A percentile compares a stretch with the other conserved stretches of the same genome.
These are phyloP conservation scores for Cryptoprocta ferox DNA, from an alignment of 2,797 vertebrate genomes.

Conservation along the genomic window DNA sequence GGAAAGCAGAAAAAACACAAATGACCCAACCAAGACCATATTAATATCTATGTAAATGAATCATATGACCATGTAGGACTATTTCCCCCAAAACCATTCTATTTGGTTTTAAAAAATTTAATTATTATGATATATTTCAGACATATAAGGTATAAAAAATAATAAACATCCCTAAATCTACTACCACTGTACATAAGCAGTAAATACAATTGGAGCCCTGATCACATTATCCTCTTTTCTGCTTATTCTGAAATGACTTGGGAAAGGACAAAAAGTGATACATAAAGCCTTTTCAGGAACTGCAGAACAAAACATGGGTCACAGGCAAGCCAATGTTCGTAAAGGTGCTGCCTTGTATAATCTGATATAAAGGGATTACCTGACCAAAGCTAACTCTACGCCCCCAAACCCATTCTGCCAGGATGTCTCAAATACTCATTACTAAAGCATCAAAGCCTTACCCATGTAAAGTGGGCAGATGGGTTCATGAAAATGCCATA, in stretches of 20 bases:
- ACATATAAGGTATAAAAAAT: neutral
- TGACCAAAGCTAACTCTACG: neutral
- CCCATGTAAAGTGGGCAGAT: neutral
- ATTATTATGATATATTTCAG: neutral
- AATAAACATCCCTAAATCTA: neutral
- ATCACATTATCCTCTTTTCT: neutral
- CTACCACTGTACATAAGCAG: neutral
- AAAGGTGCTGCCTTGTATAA: neutral
- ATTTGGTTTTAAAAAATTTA: neutral
- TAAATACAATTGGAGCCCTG: neutral
- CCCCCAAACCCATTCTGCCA: neutral
- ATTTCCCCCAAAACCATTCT: neutral
- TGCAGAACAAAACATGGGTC: neutral
- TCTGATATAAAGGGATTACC: neutral
- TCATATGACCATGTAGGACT: neutral
- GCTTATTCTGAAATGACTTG: constrained; percentile 38
- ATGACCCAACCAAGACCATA: neutral
- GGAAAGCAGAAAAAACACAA: constrained; percentile 2
- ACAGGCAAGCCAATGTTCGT: neutral
- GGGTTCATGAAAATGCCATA: neutral
- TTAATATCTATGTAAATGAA: neutral
- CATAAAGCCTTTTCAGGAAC: neutral
- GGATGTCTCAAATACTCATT: neutral
- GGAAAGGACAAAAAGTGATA: neutral
- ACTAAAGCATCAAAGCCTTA: constrained; percentile 18